A percentile compares a stretch with the other conserved stretches of the same genome.
phyloP scores from a whole-genome alignment of 2,888 invertebrate genomes.

The Plagodis dolabraria region DNA sequence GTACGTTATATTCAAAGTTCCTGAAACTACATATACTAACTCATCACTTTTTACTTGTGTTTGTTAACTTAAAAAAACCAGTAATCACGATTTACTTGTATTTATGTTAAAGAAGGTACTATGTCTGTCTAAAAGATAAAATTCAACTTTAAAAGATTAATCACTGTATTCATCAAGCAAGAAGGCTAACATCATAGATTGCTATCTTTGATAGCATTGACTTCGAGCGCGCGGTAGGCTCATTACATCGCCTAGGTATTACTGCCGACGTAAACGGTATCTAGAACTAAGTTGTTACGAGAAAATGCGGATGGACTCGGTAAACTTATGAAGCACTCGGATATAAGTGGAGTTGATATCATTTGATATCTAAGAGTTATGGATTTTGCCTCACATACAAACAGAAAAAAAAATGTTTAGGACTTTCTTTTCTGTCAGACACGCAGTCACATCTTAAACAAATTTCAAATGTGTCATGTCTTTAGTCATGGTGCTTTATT shows the following conservation, averaged over 20 bases:
- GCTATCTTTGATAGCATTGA: slow-evolving; percentile 43
- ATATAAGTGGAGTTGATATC: neutral
- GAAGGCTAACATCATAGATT: slow-evolving; percentile 38
- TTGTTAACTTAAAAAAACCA: slow-evolving; percentile 3
- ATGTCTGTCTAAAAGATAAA: neutral
- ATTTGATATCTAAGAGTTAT: no score
- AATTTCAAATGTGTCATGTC: no score
- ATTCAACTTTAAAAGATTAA: neutral
- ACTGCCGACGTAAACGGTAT: slow-evolving; percentile 20
- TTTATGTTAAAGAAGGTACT: no score
- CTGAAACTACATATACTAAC: no score
- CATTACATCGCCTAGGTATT: slow-evolving; percentile 33
- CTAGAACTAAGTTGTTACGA: slow-evolving; percentile 12
- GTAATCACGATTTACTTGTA: neutral
- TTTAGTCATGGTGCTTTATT: no score
- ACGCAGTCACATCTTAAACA: no score
- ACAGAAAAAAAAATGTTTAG: no score
- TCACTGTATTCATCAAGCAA: slow-evolving; percentile 3
- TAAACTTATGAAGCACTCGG: slow-evolving; percentile 5
- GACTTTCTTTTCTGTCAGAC: no score
- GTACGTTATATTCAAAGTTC: no score
- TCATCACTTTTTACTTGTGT: no score
- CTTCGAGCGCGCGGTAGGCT: slow-evolving; percentile 22
- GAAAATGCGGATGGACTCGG: slow-evolving; percentile 12
- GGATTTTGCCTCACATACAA: no score